Conservation (phyloP, 1,140 invertebrate species). For the Sarcophaga bullata region DNA sequence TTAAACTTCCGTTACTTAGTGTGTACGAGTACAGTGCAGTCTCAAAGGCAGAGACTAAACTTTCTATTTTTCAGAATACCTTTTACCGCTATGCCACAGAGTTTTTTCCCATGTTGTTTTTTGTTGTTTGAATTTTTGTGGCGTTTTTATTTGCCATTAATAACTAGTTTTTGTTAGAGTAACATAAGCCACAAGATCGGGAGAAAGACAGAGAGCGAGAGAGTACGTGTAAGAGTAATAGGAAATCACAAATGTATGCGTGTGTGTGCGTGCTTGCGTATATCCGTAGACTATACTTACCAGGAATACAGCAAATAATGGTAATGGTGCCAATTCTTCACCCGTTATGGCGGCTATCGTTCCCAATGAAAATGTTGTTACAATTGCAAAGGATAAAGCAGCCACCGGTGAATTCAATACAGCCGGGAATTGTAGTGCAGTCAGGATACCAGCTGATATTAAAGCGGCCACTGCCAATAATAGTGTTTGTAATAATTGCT, state of each 20-base stretch:
- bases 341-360: conserved; percentile 63
- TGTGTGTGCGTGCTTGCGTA: neutral
- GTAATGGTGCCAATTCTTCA: conserved; percentile 68
- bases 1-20: no score
- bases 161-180: no score
- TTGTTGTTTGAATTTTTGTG: no score
- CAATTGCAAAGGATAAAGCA: conserved; percentile 62
- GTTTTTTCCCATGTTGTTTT: no score
- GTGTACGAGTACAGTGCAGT: no score
- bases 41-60: no score
- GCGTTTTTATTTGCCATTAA: no score
- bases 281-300: conserved; percentile 61
- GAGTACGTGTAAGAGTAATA: no score
- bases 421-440: conserved; percentile 63
- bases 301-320: conserved; percentile 74
- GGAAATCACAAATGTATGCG: neutral
- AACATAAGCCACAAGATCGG: no score
- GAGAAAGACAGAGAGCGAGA: no score
- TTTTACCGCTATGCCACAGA: no score
- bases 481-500: conserved; percentile 54
- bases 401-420: conserved; percentile 62
- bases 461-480: conserved; percentile 55
- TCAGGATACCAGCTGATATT: conserved; percentile 61
- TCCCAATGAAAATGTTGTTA: conserved; percentile 62
- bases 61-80: no score